phyloP scores from a whole-genome alignment of 2,113 vertebrate species.

The Erythrocebus patas region DNA sequence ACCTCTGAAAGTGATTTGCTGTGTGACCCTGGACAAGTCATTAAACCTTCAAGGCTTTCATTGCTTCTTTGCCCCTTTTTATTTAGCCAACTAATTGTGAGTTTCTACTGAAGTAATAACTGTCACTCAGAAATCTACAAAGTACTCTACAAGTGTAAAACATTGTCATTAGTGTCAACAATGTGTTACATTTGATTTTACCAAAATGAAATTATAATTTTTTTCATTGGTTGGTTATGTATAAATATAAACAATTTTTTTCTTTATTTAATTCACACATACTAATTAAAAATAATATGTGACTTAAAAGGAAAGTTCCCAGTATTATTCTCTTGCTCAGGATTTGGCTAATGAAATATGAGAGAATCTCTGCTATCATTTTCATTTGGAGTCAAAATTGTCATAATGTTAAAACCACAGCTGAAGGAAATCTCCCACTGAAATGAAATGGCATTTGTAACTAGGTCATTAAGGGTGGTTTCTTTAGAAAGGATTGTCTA shows the following conservation, averaged over 20 bases:
- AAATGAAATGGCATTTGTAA: constrained; percentile 2
- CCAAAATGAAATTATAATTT: neutral
- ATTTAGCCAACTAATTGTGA: neutral
- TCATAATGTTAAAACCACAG: constrained; percentile 27
- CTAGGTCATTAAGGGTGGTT: neutral
- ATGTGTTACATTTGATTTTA: neutral
- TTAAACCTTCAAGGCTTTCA: neutral
- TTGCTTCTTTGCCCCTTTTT: neutral
- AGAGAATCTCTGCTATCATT: neutral
- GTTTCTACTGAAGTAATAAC: neutral
- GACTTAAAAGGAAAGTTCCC: neutral
- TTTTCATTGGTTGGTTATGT: neutral
- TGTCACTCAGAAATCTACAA: neutral
- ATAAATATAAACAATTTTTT: neutral
- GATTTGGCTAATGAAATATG: neutral
- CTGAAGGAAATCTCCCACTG: neutral
- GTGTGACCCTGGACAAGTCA: neutral
- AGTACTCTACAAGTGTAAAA: neutral
- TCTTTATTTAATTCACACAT: neutral
- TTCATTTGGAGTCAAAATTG: neutral
- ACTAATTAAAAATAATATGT: neutral
- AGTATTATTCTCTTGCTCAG: neutral
- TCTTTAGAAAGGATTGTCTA: neutral
- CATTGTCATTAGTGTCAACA: neutral
- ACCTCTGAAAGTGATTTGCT: neutral